Evolutionary conservation across 2,113 vertebrate species (phyloP), one percentile per base, ranked within the genome.

Genomic region (Seriola rivoliana): DNA sequence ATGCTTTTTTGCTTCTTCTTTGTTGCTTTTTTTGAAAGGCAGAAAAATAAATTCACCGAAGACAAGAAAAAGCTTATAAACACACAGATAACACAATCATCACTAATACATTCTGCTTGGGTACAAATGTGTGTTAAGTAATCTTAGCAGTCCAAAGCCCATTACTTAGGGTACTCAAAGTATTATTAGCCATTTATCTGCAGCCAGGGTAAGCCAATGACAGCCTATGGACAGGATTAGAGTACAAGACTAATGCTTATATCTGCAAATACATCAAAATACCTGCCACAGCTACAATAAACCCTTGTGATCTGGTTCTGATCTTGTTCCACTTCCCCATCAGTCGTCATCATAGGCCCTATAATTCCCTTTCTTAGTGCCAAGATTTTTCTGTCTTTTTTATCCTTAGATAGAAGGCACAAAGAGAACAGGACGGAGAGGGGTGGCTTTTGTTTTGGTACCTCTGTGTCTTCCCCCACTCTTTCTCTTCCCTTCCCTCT

Each of bases 381-480:
- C 86, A 88, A 85, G 81, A 90, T 75, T 86, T 82, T 75, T 59
- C 68, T 42, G 48, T 77, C 82, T 85, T 78, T 84, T 82, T 50
- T 69, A 21, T 68, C 65, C 72, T 90, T 52, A 73, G 88, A 91
- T 82, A 79, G 77, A 70, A 80, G 87, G 73, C 89, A 93, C 92
- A 94, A 94, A 94, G 93, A 93, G 93, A 93, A 94, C 88, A 92
- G 91, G 87, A 88, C 84, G 64, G 89, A 94, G 86, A 91, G 85
- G 84, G 91, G 91, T 90, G 91, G 90, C 93, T 95, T 94, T 95
- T 95, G 94, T 95, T 95, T 94, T 93, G 93, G 89, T 93, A 90
- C 84, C 87, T 89, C 90, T 69, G 84, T 89, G 79, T 92, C 88
- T 89, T 81, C 90, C 85, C 88, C 85, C 88, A 84, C 85, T 64